phyloP scores from a whole-genome alignment of 2,113 vertebrate species.

The Esox niger region DNA sequence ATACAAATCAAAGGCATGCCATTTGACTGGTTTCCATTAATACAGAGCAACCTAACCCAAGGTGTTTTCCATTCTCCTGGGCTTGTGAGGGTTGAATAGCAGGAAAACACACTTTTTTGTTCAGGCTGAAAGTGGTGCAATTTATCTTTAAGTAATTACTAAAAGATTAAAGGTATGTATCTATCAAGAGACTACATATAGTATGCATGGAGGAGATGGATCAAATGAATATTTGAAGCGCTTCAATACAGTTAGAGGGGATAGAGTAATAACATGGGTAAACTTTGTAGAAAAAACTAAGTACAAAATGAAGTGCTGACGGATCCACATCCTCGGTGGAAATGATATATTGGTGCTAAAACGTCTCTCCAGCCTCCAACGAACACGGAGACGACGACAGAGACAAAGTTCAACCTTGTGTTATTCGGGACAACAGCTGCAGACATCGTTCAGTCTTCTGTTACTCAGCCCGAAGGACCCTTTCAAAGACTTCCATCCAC shows the following conservation, averaged over 20 bases:
- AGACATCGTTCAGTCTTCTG: too few relatives aligned
- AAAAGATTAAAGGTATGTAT: constrained; percentile 35
- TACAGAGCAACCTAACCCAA: constrained; percentile 5
- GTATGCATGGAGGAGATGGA: constrained; percentile 12
- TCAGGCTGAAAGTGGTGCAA: constrained; percentile 9
- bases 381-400: not conserved
- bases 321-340: constrained; percentile 35
- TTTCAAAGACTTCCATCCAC: too few relatives aligned
- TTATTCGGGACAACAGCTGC: too few relatives aligned
- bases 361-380: constrained; percentile 13
- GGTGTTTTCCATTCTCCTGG: constrained; percentile 13
- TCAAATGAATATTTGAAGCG: constrained; percentile 47
- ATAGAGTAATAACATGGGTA: constrained; percentile 35
- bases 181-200: constrained; percentile 27
- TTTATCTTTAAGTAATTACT: constrained; percentile 25
- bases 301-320: constrained; percentile 56
- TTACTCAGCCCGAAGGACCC: too few relatives aligned
- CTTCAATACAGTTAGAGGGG: constrained; percentile 17
- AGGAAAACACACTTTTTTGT: not conserved
- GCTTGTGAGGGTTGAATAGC: not conserved
- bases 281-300: too few relatives aligned
- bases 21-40: not conserved
- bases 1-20: too few relatives aligned
- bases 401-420: too few relatives aligned
- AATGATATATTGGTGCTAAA: constrained; percentile 45